Evolutionary conservation across 2,797 vertebrate genomes (phyloP), one percentile per base, ranked within the genome.

Genomic region (Sebastes hubbsi): DNA sequence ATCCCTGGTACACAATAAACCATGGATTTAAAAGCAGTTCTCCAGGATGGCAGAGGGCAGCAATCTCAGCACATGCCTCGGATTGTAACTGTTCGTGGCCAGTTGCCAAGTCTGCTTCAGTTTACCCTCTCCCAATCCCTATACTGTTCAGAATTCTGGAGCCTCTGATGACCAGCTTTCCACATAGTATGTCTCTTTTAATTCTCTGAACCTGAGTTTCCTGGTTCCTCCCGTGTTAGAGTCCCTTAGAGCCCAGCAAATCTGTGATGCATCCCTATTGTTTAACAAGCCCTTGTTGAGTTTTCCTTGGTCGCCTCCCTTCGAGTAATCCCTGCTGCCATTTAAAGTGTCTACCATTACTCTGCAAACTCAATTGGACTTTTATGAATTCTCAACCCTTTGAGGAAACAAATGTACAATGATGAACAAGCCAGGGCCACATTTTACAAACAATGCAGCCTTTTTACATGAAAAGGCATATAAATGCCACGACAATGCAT

Each of bases 231-330:
- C 59, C 1, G 2, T 61, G 16, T 72, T 25, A 75, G 62, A 75
- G 22, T 14, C 64, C 52, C 61, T 78, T 6, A 2, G 18, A 86
- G 52, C 25, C 38, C 20, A 63, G 58, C 16, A 68, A 59, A 64
- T 64, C 64, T 22, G 55, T 4, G 22, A 27, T 62, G 34, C 36
- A 13, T 73, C 49, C 56, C 14, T n/a, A 20, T 77, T 6, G 70
- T 67, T 54, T 56, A 86, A 64, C 42, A 72, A 32, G 58, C 36
- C 38, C n/a, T 68, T 27, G 24, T 78, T 70, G 52, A 22, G 34
- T 66, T 24, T 61, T 67, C 3, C 22, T n/a, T 52, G 2, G 2
- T 25, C 5, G 22, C 49, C 24, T 61, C 32, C 38, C 30, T 32
- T 65, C 18, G 4, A 13, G 20, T 71, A 56, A 64, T 56, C 25